Evolutionary conservation across 2,797 vertebrate species (phyloP).

Genomic region (Gallinago solitaria): DNA sequence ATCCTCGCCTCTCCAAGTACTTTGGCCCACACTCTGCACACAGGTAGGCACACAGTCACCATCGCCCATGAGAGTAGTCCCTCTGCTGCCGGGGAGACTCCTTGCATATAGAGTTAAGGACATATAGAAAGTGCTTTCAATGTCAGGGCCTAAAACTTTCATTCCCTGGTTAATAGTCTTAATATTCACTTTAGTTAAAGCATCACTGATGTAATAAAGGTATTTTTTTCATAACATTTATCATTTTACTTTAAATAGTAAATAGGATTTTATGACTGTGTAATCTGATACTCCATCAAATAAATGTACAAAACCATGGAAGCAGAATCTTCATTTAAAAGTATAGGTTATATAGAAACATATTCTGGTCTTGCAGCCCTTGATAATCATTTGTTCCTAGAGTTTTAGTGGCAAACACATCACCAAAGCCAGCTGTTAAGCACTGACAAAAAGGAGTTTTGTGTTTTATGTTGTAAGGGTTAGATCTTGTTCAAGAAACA

Average conservation of each 20-base stretch:
- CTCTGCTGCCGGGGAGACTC: constrained; percentile 10
- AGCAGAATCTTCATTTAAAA: constrained; percentile 59
- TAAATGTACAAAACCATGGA: constrained; percentile 46
- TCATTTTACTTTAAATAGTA: constrained; percentile 65
- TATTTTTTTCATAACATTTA: constrained; percentile 64
- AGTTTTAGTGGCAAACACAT: constrained; percentile 26
- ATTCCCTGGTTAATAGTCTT: constrained; percentile 47
- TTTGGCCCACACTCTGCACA: neutral
- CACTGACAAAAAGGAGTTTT: constrained; percentile 13
- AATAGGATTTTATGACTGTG: constrained; percentile 53
- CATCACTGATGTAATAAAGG: constrained; percentile 55
- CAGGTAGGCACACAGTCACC: neutral
- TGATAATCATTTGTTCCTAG: constrained; percentile 3
- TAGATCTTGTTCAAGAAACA: constrained; percentile 41
- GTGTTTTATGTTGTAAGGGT: constrained; percentile 26
- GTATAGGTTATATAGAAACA: neutral
- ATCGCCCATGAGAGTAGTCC: neutral
- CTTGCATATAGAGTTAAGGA: constrained; percentile 5
- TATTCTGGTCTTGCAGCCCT: neutral
- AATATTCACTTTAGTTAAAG: constrained; percentile 64
- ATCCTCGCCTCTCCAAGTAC: neutral
- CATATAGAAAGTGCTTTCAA: constrained; percentile 23
- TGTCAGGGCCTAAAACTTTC: constrained; percentile 27
- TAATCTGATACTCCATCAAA: constrained; percentile 60
- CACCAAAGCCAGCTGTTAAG: constrained; percentile 32